phyloP scores from a whole-genome alignment of 2,113 vertebrate species.

The Aplodontia rufa region DNA sequence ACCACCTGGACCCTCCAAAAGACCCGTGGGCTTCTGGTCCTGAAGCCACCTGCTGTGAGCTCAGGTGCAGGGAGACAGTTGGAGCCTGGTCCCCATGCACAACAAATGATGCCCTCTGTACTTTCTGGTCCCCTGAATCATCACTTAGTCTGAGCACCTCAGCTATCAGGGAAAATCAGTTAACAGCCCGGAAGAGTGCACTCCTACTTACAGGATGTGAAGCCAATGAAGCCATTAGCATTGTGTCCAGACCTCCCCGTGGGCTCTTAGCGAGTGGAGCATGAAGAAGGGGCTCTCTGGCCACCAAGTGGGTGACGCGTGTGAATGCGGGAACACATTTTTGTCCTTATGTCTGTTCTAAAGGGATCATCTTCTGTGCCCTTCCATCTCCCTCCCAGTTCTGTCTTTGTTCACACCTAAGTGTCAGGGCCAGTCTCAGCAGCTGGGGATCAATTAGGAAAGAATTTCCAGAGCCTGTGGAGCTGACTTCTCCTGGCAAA shows the following conservation, averaged over 20 bases:
- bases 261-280: background rate
- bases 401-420: background rate
- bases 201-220: background rate
- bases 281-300: background rate
- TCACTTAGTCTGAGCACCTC: background rate
- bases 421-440: background rate
- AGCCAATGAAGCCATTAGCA: background rate
- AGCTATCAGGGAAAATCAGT: background rate
- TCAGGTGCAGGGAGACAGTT: constrained; percentile 48
- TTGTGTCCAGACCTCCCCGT: background rate
- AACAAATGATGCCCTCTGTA: background rate
- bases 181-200: background rate
- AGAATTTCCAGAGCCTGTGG: background rate
- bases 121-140: rapidly evolving
- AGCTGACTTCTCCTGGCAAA: background rate
- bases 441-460: constrained; percentile 11
- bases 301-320: rapidly evolving
- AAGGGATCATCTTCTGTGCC: background rate
- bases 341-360: background rate
- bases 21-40: constrained; percentile 48
- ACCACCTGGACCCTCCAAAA: constrained; percentile 66
- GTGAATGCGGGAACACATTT: background rate
- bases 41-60: constrained; percentile 62
- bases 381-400: background rate
- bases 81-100: constrained; percentile 32